phyloP scores from a whole-genome alignment of 2,113 vertebrate species.

The Eublepharis macularius region DNA sequence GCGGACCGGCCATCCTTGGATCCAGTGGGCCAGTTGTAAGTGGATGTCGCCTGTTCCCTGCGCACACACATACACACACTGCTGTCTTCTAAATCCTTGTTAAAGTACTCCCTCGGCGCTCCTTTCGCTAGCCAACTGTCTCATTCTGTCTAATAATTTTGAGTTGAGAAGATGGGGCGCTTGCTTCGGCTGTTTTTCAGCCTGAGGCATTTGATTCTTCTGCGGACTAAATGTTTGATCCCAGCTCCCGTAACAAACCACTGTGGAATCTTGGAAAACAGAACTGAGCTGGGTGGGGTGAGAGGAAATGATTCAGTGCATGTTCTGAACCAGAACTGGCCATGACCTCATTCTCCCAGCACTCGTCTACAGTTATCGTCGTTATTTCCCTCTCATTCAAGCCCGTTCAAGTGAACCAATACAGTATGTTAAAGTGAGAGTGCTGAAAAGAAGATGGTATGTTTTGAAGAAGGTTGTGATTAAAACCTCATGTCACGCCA shows the following conservation, averaged over 20 bases:
- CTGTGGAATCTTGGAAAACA: not conserved
- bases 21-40: constrained; percentile 75
- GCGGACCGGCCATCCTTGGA: constrained; percentile 33
- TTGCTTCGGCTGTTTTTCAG: not conserved
- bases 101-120: not conserved
- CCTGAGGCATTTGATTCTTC: not conserved
- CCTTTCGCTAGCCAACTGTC: not conserved
- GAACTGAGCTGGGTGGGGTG: not conserved
- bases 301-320: not conserved
- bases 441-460: not conserved
- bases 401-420: not conserved
- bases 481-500: constrained; percentile 10
- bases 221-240: not conserved
- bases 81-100: not conserved
- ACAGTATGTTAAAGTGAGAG: not conserved
- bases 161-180: not conserved
- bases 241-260: not conserved
- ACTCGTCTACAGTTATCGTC: not conserved
- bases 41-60: not conserved
- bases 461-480: not conserved
- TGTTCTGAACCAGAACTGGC: not conserved
- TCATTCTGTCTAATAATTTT: not conserved
- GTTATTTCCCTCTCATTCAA: not conserved
- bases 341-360: not conserved
- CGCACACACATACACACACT: fast-evolving